Conservation (phyloP, 2,797 vertebrate species). For the Nannoperca obscura region DNA sequence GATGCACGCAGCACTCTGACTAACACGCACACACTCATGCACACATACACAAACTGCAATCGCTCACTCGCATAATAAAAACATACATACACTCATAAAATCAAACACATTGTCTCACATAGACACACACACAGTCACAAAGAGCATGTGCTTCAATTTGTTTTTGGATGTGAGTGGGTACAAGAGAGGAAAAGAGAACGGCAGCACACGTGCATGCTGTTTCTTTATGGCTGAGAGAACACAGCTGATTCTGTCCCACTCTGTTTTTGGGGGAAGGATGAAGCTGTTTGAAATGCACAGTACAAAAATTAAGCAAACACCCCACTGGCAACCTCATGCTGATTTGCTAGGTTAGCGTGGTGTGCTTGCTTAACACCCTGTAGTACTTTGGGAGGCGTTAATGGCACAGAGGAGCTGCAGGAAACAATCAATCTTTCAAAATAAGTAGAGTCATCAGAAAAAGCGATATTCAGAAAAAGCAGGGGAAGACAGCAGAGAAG, state of each 20-base stretch:
- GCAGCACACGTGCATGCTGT: conserved; percentile 6
- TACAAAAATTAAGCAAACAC: conserved; percentile 24
- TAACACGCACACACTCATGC: conserved; percentile 38
- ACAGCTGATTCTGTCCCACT: conserved; percentile 15
- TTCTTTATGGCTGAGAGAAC: conserved; percentile 21
- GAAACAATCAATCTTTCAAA: conserved; percentile 29
- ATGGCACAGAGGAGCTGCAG: neutral
- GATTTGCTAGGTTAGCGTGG: conserved; percentile 12
- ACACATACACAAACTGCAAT: conserved; percentile 35
- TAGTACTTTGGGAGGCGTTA: conserved; percentile 3
- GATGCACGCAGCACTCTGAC: conserved; percentile 78
- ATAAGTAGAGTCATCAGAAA: conserved; percentile 15
- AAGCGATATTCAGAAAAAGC: neutral
- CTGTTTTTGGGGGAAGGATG: neutral
- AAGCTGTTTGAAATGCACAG: conserved; percentile 23
- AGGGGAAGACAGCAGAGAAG: neutral
- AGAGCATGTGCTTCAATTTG: conserved; percentile 41
- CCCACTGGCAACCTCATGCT: neutral
- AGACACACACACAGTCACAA: conserved; percentile 20
- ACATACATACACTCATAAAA: conserved; percentile 46
- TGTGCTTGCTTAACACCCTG: conserved; percentile 15
- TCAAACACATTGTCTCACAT: conserved; percentile 33
- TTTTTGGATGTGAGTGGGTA: conserved; percentile 26
- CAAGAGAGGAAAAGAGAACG: neutral
- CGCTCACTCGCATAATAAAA: conserved; percentile 58